Conservation (phyloP, 2,113 vertebrate species). For the Petaurus breviceps region DNA sequence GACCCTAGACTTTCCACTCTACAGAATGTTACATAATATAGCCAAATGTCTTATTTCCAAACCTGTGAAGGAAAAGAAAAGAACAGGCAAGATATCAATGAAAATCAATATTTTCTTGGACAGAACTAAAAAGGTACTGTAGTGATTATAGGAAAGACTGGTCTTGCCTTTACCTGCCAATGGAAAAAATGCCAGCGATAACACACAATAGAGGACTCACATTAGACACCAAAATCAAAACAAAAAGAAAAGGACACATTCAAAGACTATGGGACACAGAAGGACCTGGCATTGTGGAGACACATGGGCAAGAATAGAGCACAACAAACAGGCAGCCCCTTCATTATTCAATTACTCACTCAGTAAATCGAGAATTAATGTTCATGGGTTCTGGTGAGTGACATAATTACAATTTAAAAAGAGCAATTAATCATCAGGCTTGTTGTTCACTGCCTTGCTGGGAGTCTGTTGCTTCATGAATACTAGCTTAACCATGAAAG, state of each 20-base stretch:
- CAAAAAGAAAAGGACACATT: neutral
- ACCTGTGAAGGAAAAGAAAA: neutral
- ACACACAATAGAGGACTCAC: neutral
- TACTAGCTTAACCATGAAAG: constrained; percentile 65
- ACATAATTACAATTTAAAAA: constrained; percentile 89
- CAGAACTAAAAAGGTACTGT: neutral
- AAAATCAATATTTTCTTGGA: neutral
- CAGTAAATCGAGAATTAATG: constrained; percentile 85
- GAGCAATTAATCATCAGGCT: constrained; percentile 86
- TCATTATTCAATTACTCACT: constrained; percentile 83
- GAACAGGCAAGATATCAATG: neutral
- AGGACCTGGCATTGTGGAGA: constrained; percentile 45
- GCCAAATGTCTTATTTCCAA: neutral
- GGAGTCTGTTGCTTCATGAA: constrained; percentile 70
- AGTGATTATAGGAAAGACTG: neutral
- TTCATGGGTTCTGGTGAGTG: constrained; percentile 84
- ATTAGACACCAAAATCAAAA: neutral
- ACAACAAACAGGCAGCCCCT: constrained; percentile 71
- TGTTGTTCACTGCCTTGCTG: constrained; percentile 74
- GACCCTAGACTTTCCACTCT: neutral
- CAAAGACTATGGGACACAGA: constrained; percentile 22
- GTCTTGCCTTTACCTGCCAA: neutral
- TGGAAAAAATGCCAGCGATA: constrained; percentile 15
- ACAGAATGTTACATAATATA: neutral
- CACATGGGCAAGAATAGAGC: constrained; percentile 57